Base-by-base conservation (phyloP, 2,113 vertebrate genomes). In the Calyptomena viridis region DNA sequence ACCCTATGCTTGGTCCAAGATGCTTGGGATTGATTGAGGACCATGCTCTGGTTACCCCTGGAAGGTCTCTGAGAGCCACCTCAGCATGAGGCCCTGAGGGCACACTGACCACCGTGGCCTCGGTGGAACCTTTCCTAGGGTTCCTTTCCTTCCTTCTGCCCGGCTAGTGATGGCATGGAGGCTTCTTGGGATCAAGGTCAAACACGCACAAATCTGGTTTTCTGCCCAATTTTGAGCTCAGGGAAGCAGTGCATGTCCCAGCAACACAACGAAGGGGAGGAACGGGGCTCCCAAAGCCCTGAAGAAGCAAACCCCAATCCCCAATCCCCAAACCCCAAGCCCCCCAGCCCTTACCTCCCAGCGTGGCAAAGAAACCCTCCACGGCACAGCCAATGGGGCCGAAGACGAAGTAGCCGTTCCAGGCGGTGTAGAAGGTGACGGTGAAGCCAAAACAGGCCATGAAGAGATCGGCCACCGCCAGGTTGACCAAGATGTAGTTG, bases 401-500 rank as follows among this genome's bases (percentile, higher is more conserved):
- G 12, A 98, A 83, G 59, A 97, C 11, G 4, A 98, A 98, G 93
- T 98, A 98, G 63, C 97, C 98, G 0, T 96, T 86, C 84, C 98
- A 49, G 60, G 96, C 94, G 9, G 97, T 94, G 90, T 93, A 94
- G 94, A 98, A 96, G 72, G 97, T 95, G 84, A 98, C 94, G 1
- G 98, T 98, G 97, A 98, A 98, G 37, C 98, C 98, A 47, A 98
- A 98, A 28, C 47, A 46, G 40, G 97, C 96, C 98, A 98, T 98
- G 96, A 97, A 88, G 40, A 98, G 96, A 28, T 98, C 98, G 11
- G 98, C 98, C 77, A 98, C 97, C 0, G 97, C 98, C 97, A 98
- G 84, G 95, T 98, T 98, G 49, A 98, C 97, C 85, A 98, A 90
- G 95, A 98, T 98, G 83, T 98, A 98, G 89, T 98, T 98, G 87